A percentile compares a stretch with the other conserved stretches of the same genome.
phyloP scores from a whole-genome alignment of 2,113 vertebrate species.

The Oncorhynchus nerka region DNA sequence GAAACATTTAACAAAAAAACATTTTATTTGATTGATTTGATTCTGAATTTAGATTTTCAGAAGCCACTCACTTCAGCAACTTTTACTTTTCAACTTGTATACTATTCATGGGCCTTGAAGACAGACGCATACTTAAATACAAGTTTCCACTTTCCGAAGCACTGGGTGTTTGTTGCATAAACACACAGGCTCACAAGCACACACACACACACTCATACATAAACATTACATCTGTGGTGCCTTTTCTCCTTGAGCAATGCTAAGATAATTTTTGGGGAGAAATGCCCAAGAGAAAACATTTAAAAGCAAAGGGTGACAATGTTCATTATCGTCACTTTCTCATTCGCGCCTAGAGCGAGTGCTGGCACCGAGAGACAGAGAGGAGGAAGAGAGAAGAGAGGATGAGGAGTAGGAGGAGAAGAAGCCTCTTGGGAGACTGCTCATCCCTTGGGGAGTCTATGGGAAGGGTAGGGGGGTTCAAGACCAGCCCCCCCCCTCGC shows the following conservation, averaged over 20 bases:
- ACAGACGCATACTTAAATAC: neutral
- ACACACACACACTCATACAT: neutral
- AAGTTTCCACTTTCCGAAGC: neutral
- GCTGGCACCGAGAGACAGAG: neutral
- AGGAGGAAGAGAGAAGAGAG: neutral
- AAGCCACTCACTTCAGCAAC: neutral
- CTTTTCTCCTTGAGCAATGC: constrained; percentile 16
- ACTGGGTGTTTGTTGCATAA: neutral
- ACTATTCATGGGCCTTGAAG: neutral
- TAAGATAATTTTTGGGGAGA: neutral
- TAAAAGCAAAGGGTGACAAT: constrained; percentile 11
- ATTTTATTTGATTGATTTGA: too few relatives aligned
- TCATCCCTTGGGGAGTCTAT: neutral
- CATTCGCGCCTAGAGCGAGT: neutral
- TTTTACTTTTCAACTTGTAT: neutral
- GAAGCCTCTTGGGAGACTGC: neutral
- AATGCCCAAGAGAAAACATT: constrained; percentile 10
- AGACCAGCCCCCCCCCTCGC: too few relatives aligned
- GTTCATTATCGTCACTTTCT: constrained; percentile 13
- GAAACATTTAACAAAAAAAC: too few relatives aligned
- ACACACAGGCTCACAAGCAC: neutral
- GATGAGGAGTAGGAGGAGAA: neutral
- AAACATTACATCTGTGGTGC: constrained; percentile 2
- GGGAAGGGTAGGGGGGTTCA: neutral
- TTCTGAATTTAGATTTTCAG: too few relatives aligned